phyloP scores from a whole-genome alignment of 2,888 invertebrate genomes.

The Mythimna albipuncta region DNA sequence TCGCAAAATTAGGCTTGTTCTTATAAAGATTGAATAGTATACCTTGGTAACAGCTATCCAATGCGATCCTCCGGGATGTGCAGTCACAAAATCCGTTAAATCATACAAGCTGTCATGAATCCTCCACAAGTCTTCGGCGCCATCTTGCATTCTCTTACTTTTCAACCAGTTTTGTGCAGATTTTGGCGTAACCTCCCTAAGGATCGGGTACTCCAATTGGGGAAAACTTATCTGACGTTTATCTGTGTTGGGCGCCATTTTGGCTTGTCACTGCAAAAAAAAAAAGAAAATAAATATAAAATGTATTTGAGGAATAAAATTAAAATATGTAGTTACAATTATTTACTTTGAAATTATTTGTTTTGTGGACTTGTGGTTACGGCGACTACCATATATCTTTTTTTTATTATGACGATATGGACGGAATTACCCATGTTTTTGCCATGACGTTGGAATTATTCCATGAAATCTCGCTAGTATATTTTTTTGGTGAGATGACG shows the following conservation, averaged over 20 bases:
- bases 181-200: constrained; percentile 82
- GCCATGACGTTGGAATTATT: neutral
- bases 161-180: constrained; percentile 91
- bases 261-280: constrained; percentile 34
- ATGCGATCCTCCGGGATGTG: constrained; percentile 96
- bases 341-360: neutral
- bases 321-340: too few relatives aligned
- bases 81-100: constrained; percentile 93
- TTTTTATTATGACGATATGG: neutral
- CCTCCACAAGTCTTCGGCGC: constrained; percentile 95
- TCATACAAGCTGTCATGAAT: constrained; percentile 96
- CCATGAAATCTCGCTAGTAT: neutral
- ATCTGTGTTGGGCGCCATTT: constrained; percentile 78
- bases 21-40: constrained; percentile 16
- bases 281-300: neutral
- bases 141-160: constrained; percentile 92
- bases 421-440: constrained; percentile 1
- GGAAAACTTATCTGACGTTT: constrained; percentile 85
- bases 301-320: neutral
- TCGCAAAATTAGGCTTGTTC: neutral
- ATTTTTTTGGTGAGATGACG: constrained; percentile 7
- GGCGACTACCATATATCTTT: neutral
- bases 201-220: constrained; percentile 86
- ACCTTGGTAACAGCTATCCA: constrained; percentile 94
- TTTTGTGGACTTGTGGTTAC: neutral